Evolutionary conservation across 2,888 invertebrate genomes (phyloP).

Genomic region (Choristoneura rosaceana): DNA sequence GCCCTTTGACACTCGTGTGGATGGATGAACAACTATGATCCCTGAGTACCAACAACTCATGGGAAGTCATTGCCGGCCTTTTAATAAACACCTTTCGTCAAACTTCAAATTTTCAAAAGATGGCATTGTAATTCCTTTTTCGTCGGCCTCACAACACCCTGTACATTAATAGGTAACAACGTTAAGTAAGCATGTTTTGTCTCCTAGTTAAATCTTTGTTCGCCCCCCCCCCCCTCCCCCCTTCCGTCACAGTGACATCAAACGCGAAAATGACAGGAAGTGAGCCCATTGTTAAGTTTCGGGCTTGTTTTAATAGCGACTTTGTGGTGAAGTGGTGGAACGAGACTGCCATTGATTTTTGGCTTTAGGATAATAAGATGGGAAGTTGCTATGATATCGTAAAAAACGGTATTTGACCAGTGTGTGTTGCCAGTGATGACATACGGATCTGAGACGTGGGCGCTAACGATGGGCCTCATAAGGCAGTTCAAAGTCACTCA

Average conservation of each 20-base stretch:
- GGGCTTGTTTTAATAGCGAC: slow-evolving; percentile 15
- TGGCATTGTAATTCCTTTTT: background rate
- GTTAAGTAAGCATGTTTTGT: slow-evolving; percentile 78
- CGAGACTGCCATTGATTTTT: slow-evolving; percentile 9
- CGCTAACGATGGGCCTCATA: too few species aligned
- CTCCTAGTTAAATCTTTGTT: slow-evolving; percentile 74
- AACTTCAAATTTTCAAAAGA: too few species aligned
- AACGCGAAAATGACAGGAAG: slow-evolving; percentile 62
- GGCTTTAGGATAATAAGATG: background rate
- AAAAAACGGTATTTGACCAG: too few species aligned
- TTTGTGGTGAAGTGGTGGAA: slow-evolving; percentile 21
- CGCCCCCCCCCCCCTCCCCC: slow-evolving; percentile 54
- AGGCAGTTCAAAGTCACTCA: too few species aligned
- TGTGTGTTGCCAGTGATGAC: too few species aligned
- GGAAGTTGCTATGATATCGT: too few species aligned
- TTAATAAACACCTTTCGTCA: too few species aligned
- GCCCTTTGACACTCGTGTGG: too few species aligned
- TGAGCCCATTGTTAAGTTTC: slow-evolving; percentile 57
- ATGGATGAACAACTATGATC: too few species aligned
- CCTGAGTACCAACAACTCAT: too few species aligned
- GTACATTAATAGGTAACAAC: slow-evolving; percentile 67
- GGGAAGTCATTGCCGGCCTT: too few species aligned
- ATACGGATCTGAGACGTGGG: too few species aligned
- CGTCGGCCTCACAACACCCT: slow-evolving; percentile 53
- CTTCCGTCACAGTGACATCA: slow-evolving; percentile 64